Evolutionary conservation across 2,888 invertebrate species (phyloP).

Genomic region (Chaitophorus viminalis): DNA sequence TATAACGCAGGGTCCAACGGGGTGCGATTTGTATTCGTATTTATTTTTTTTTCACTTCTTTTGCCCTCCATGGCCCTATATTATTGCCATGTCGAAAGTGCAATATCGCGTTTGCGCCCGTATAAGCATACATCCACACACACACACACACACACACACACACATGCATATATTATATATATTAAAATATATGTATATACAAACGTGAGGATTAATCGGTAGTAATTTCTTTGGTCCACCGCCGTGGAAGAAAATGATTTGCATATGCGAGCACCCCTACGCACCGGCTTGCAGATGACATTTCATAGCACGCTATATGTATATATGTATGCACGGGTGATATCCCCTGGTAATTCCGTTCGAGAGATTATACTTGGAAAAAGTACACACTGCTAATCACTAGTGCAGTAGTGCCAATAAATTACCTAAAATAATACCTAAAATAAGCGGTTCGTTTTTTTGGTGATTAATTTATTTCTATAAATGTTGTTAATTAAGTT

Average conservation of each 20-base stretch:
- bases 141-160: not conserved
- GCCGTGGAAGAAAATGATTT: conserved; percentile 23
- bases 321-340: not conserved
- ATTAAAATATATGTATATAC: not conserved
- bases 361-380: not conserved
- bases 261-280: not conserved
- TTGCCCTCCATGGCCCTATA: not conserved
- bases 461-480: too few species aligned
- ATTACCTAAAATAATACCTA: too few species aligned
- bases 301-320: not conserved
- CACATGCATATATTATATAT: too few species aligned
- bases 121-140: not conserved
- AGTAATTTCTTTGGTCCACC: conserved; percentile 21
- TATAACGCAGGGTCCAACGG: conserved; percentile 3
- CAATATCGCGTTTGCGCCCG: not conserved
- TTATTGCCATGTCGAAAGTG: conserved; percentile 11
- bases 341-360: not conserved
- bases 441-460: too few species aligned
- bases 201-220: conserved; percentile 30
- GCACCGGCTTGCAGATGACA: not conserved
- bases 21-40: not conserved
- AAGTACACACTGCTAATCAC: too few species aligned
- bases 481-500: too few species aligned
- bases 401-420: too few species aligned
- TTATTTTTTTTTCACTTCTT: not conserved